phyloP scores from a whole-genome alignment of 2,113 vertebrate species.

The Origma solitaria region DNA sequence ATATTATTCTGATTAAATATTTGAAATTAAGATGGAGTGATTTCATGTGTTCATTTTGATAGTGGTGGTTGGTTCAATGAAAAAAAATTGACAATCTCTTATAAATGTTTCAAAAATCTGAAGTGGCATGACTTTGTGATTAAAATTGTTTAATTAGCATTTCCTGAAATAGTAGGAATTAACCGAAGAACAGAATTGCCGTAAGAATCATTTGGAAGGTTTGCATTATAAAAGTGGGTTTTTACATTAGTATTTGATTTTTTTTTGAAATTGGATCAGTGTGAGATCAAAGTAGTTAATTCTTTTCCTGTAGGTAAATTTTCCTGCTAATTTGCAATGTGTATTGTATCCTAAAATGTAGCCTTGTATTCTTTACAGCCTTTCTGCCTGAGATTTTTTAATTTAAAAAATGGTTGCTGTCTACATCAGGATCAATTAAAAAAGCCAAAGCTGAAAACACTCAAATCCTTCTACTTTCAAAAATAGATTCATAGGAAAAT shows the following conservation, averaged over 20 bases:
- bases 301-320: background rate
- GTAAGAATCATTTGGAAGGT: background rate
- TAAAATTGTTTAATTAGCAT: conserved; percentile 36
- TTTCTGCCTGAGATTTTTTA: background rate
- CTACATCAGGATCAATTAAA: background rate
- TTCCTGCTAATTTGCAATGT: background rate
- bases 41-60: conserved; percentile 5
- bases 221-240: background rate
- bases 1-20: conserved; percentile 52
- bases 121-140: background rate
- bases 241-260: background rate
- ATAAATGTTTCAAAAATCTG: background rate
- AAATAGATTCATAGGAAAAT: background rate
- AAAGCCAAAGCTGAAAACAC: background rate
- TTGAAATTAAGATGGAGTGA: conserved; percentile 42
- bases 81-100: background rate
- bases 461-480: background rate
- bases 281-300: background rate
- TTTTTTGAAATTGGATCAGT: background rate
- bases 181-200: background rate
- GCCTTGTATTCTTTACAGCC: background rate
- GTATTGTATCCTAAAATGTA: background rate
- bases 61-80: background rate
- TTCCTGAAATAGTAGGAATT: background rate
- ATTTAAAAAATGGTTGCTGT: background rate